phyloP scores from a whole-genome alignment of 2,113 vertebrate genomes.

The Mobula hypostoma region DNA sequence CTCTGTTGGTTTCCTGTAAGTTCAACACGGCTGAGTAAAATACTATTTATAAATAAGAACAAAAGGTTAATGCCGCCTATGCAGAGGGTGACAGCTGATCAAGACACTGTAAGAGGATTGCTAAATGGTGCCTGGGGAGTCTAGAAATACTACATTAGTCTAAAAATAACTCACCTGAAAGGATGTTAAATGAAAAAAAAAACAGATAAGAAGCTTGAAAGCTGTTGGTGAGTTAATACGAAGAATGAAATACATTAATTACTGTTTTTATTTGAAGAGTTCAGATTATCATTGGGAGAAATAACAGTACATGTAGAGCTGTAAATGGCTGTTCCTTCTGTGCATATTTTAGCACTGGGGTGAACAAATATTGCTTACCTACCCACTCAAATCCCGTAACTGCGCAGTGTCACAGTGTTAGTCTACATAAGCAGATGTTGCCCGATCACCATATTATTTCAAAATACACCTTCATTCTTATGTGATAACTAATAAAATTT shows the following conservation, averaged over 20 bases:
- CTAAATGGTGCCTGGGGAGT: not conserved
- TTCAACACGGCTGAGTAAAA: not conserved
- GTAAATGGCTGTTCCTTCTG: not conserved
- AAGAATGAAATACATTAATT: not conserved
- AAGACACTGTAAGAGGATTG: not conserved
- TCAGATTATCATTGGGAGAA: not conserved
- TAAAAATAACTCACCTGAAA: slow-evolving; percentile 11
- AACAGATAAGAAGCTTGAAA: not conserved
- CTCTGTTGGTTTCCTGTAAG: not conserved
- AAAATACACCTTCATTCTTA: not conserved
- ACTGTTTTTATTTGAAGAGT: not conserved
- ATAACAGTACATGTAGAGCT: not conserved
- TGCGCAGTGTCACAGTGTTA: not conserved
- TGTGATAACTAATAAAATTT: not conserved
- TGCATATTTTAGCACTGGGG: not conserved
- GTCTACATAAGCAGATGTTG: not conserved
- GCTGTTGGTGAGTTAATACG: not conserved
- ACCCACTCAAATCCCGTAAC: not conserved
- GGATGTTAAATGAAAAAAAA: not conserved
- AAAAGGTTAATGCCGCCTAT: not conserved
- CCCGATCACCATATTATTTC: not conserved
- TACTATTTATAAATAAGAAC: slow-evolving; percentile 25
- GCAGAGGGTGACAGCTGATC: not conserved
- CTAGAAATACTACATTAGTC: not conserved
- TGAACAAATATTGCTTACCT: not conserved